Percentiles rank a stretch among this genome's conserved stretches.
Evolutionary conservation across 2,797 vertebrate species (phyloP).

Genomic region (Saguinus oedipus): DNA sequence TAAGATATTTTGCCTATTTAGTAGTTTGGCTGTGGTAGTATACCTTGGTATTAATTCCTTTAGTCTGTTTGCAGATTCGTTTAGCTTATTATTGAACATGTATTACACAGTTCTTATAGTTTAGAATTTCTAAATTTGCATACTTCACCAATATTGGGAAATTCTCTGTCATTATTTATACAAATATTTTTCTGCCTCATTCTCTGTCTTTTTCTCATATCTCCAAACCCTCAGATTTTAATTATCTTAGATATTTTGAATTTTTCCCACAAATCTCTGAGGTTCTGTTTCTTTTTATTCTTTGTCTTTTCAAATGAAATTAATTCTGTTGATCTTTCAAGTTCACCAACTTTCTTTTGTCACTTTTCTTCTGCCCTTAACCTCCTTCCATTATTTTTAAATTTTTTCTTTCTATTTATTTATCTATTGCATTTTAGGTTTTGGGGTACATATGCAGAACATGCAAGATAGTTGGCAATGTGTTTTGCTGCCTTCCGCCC

Average conservation of each 20-base stretch:
- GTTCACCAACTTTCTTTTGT: not conserved
- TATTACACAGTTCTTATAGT: too few species aligned
- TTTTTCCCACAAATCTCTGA: not conserved
- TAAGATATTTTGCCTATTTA: not conserved
- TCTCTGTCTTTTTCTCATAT: not conserved
- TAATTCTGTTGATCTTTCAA: not conserved
- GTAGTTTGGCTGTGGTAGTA: not conserved
- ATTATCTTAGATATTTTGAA: not conserved
- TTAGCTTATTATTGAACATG: not conserved
- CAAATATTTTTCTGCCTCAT: not conserved
- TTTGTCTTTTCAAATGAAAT: not conserved
- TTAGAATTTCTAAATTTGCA: not conserved
- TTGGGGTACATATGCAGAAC: too few species aligned
- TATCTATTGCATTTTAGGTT: too few species aligned
- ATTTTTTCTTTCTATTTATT: too few species aligned
- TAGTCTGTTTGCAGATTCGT: not conserved
- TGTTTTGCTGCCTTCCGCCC: too few species aligned
- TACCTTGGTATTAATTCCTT: not conserved
- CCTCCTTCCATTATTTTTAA: not conserved
- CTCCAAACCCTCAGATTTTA: not conserved
- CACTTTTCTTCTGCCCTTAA: not conserved
- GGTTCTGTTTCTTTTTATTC: not conserved
- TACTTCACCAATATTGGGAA: not conserved
- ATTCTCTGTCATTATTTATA: not conserved
- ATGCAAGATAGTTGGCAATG: too few species aligned